A percentile compares a stretch with the other conserved stretches of the same genome.
Conservation (phyloP, 1,140 invertebrate genomes). For the Rhagoletis pomonella region DNA sequence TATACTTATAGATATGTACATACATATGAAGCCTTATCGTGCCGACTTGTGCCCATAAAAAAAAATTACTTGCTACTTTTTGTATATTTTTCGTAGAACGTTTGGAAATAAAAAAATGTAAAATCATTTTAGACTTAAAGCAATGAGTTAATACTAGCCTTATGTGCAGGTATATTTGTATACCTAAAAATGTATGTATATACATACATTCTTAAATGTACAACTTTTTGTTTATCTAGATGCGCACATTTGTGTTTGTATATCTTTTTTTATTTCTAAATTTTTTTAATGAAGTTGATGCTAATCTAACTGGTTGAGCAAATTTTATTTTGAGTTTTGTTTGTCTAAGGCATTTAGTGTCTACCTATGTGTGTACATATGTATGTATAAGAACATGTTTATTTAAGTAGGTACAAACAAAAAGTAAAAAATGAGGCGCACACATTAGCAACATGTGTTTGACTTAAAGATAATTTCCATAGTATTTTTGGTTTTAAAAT, state of each 20-base stretch:
- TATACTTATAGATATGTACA: too few species aligned
- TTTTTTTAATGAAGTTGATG: neutral
- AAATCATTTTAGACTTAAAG: too few species aligned
- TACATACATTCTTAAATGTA: neutral
- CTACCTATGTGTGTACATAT: neutral
- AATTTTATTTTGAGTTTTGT: conserved; percentile 34
- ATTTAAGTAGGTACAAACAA: too few species aligned
- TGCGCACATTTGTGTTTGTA: neutral
- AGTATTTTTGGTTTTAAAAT: neutral
- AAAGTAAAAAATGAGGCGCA: neutral
- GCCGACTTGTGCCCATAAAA: too few species aligned
- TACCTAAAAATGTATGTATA: too few species aligned
- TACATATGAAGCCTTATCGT: too few species aligned
- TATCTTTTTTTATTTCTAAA: too few species aligned
- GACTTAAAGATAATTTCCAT: neutral
- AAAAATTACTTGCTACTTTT: too few species aligned
- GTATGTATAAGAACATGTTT: neutral
- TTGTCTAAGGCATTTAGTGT: neutral
- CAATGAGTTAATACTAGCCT: too few species aligned
- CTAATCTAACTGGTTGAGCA: conserved; percentile 26
- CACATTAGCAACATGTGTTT: conserved; percentile 31
- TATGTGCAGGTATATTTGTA: too few species aligned
- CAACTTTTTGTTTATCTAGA: neutral
- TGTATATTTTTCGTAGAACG: too few species aligned
- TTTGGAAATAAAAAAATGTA: too few species aligned